Base-by-base conservation (phyloP, 2,797 vertebrate species). In the Podarcis lilfordi region DNA sequence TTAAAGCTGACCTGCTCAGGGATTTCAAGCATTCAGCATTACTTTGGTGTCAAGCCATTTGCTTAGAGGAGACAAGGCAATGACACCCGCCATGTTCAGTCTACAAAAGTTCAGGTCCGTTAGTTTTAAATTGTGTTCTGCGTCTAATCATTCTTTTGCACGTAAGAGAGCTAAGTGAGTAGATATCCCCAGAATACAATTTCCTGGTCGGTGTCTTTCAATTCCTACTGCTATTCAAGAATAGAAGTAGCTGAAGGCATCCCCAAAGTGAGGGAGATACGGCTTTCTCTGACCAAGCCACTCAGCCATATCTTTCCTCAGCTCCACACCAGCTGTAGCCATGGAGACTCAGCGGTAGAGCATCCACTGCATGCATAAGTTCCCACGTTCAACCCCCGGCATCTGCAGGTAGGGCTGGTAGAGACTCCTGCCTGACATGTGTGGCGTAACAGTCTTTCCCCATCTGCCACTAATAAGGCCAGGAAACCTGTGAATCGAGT, bases 1-100 rank as follows among this genome's bases (percentile, higher is more conserved):
- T 90, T 89, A 86, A 92, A 92, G 87, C 64, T 88, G 76, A 64
- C 80, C 50, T 68, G 6, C 78, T 79, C 13, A 1, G 80, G 35
- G 50, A 87, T 93, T 95, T 77, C 82, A 89, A 85, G 88, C 88
- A n/a, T 35, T 91, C 69, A 84, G 79, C 69, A 91, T 89, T 91
- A 78, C 88, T 95, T 92, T 91, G 90, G 88, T 91, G 83, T 90
- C 89, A 91, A 7, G 75, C 7, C 87, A 87, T 35, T 80, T 90
- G 21, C 43, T 86, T 87, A 93, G 84, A 40, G 84, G 84, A 75
- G 77, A 69, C 87, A 89, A 76, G 5, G 25, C 37, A 79, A 25
- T 68, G 37, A 29, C 8, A 74, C 37, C 72, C 85, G 29, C 4
- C 81, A 82, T 43, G 8, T n/a, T 1, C 0, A 84, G 40, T 29